These are phyloP conservation scores for Sarcoramphus papa DNA, from an alignment of 2,797 vertebrate genomes.

Conservation along the genomic window DNA sequence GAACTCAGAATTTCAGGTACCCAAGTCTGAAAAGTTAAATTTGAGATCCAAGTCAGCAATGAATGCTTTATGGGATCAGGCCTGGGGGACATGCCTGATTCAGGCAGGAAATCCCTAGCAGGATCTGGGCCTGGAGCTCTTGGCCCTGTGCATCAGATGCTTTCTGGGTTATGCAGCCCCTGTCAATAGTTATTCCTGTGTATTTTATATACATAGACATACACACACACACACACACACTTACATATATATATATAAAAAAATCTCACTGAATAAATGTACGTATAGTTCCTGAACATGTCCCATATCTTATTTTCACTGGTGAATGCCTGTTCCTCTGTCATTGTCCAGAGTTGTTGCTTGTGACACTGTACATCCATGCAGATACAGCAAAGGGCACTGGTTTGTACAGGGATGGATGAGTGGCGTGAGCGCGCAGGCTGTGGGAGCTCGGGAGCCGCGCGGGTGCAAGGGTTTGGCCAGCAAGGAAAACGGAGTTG, in stretches of 20 bases:
- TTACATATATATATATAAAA: constrained; percentile 16
- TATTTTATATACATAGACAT: constrained; percentile 42
- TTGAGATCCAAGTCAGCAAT: neutral
- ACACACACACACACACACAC: constrained; percentile 6
- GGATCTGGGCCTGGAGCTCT: neutral
- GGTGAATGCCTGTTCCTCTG: constrained; percentile 46
- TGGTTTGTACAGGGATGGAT: constrained; percentile 39
- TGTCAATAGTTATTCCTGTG: neutral
- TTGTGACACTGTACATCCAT: constrained; percentile 61
- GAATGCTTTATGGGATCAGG: neutral
- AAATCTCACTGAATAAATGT: constrained; percentile 49
- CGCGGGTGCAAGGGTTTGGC: neutral
- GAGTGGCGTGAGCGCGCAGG: neutral
- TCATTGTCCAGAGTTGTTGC: constrained; percentile 49
- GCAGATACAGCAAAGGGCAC: constrained; percentile 62
- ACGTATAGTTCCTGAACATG: constrained; percentile 38
- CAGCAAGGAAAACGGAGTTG: neutral
- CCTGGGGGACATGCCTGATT: neutral
- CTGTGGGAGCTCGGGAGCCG: neutral
- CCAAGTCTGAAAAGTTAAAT: neutral
- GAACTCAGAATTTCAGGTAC: neutral
- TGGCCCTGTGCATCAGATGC: neutral
- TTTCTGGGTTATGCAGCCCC: neutral
- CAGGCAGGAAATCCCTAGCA: neutral
- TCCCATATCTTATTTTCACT: constrained; percentile 2